Evolutionary conservation across 2,113 vertebrate genomes (phyloP).

Genomic region (Tretioscincus oriximinensis): DNA sequence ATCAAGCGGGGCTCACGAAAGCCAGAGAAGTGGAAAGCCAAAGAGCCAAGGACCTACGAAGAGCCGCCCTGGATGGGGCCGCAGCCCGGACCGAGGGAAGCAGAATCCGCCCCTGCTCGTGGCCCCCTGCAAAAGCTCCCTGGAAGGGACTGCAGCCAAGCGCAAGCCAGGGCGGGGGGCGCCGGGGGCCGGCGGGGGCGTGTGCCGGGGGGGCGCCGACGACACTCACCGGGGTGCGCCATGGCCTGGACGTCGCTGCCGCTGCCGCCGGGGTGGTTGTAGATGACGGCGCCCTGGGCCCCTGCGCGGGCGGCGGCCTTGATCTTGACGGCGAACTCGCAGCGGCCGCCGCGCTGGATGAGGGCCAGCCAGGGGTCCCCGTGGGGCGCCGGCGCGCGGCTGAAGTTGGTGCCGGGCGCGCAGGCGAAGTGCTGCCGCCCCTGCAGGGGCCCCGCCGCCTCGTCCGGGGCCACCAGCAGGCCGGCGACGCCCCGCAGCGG

Average conservation of each 20-base stretch:
- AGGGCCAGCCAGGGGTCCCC: conserved; percentile 77
- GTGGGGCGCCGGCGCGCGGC: conserved; percentile 39
- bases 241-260: conserved; percentile 82
- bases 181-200: no score
- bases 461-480: conserved; percentile 70
- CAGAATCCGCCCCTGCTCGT: no score
- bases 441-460: conserved; percentile 58
- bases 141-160: no score
- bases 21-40: no score
- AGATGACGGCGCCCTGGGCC: conserved; percentile 80
- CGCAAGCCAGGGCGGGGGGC: no score
- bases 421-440: conserved; percentile 59
- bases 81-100: no score
- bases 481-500: conserved; percentile 71
- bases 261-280: conserved; percentile 74
- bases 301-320: conserved; percentile 71
- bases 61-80: no score
- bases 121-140: no score
- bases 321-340: conserved; percentile 85
- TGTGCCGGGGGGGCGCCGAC: background rate
- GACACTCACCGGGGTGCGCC: conserved; percentile 83
- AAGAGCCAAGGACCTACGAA: no score
- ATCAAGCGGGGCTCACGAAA: no score
- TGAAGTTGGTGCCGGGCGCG: conserved; percentile 70
- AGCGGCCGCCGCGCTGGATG: conserved; percentile 81